Base-by-base conservation (phyloP, 2,113 vertebrate genomes). In the Etia nguti region DNA sequence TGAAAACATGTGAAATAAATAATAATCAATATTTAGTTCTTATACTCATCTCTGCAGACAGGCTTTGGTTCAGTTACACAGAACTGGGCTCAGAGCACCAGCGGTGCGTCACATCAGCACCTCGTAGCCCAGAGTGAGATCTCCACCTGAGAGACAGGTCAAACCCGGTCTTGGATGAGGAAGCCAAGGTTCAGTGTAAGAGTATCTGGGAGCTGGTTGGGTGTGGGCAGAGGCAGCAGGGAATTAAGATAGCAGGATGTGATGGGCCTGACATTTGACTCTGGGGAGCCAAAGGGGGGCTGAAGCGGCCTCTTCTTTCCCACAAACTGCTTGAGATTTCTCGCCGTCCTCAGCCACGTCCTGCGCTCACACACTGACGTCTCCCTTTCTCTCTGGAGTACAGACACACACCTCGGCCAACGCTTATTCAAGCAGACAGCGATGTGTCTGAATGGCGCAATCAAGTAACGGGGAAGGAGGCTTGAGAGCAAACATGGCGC, bases 191-290 rank as follows among this genome's bases (percentile, higher is more conserved):
- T 57, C 29, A 50, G 84, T 85, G 91, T 86, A 90, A 91, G 80
- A 83, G 56, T 83, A 91, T 89, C 84, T 3, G 4, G 55, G 75
- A 79, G 26, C 12, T 3, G 52, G 62, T 3, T 8, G 46, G 50
- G 73, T 82, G 73, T 41, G 57, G 41, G 86, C 73, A 18, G 50
- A 26, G 57, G 24, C 22, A 26, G 13, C 29, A 15, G 46, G 60
- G 83, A 85, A 90, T 93, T 86, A 87, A 92, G 91, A 90, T 31
- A 60, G 88, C 65, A 83, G 89, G 84, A 83, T 89, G 18, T 80
- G 90, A 91, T 79, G 91, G 79, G 77, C 62, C 48, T 81, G 92
- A 91, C 62, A 82, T 90, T 79, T n/a, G 59, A 85, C 87, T 82
- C 87, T 18, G 38, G 60, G 87, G 86, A 81, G 79, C 54, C 26